A percentile compares a stretch with the other conserved stretches of the same genome.
Conservation (phyloP, 2,888 invertebrate genomes). For the Elmis aenea region DNA sequence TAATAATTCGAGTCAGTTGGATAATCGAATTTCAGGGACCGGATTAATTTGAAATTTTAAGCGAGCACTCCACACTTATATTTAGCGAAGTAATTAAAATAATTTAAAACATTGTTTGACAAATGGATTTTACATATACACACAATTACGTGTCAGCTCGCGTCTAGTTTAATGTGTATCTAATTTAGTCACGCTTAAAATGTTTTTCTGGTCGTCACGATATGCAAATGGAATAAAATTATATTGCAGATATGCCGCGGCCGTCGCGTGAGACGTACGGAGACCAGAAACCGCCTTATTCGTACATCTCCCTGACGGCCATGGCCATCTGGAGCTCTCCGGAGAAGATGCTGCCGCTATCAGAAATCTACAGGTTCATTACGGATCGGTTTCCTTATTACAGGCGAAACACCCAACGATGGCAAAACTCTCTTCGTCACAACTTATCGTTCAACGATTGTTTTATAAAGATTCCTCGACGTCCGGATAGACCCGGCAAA, state of each 20-base stretch:
- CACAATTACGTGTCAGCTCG: neutral
- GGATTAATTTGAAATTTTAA: too few species aligned
- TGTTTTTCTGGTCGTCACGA: too few species aligned
- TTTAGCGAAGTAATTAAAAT: neutral
- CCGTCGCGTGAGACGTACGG: conserved; percentile 93
- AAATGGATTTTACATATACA: neutral
- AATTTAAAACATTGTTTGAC: too few species aligned
- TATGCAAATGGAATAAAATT: conserved; percentile 7
- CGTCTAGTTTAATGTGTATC: neutral
- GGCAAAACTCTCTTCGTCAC: conserved; percentile 64
- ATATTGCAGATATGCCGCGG: conserved; percentile 67
- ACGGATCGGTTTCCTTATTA: conserved; percentile 83
- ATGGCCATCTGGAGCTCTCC: conserved; percentile 97
- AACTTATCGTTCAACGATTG: conserved; percentile 75
- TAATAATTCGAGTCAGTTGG: conserved; percentile 29
- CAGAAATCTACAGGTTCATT: conserved; percentile 86
- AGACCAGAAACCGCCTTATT: conserved; percentile 96
- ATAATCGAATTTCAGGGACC: conserved; percentile 28
- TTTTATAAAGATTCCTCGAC: conserved; percentile 67
- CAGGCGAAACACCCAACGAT: conserved; percentile 70
- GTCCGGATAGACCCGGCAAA: conserved; percentile 70
- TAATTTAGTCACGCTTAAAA: neutral
- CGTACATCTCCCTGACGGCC: conserved; percentile 94
- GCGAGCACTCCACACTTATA: neutral
- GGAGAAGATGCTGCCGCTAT: conserved; percentile 87